Conservation (phyloP, 2,797 vertebrate genomes). For the Varecia variegata region DNA sequence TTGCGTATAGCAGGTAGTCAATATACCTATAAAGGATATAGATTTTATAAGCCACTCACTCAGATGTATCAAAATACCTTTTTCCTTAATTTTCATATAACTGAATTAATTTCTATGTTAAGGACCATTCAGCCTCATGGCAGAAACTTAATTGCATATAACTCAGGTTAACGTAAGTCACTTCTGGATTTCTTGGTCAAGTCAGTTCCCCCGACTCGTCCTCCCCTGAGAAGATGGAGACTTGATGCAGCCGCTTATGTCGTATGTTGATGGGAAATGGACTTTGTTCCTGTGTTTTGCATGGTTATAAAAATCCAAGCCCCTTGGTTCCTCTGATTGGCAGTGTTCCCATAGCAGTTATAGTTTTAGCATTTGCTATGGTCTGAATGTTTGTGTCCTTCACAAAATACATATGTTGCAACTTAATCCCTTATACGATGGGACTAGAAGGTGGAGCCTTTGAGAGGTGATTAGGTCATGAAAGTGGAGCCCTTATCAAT, state of each 20-base stretch:
- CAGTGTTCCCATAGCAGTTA: background rate
- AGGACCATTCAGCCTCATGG: background rate
- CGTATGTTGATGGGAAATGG: background rate
- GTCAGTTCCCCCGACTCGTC: background rate
- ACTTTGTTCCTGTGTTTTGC: background rate
- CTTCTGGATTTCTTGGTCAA: background rate
- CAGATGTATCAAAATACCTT: background rate
- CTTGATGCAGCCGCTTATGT: background rate
- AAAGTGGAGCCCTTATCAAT: background rate
- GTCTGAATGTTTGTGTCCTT: background rate
- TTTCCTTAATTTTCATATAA: background rate
- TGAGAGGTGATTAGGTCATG: background rate
- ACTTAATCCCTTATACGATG: background rate
- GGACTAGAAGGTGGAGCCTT: background rate
- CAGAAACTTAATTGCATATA: background rate
- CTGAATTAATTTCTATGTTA: background rate
- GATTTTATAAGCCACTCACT: slow-evolving; percentile 14
- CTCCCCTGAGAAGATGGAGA: background rate
- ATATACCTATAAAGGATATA: background rate
- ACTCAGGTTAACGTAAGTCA: background rate
- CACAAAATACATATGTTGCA: background rate
- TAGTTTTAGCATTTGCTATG: background rate
- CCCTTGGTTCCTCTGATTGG: background rate
- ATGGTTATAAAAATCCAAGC: background rate
- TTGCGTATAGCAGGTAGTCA: background rate